Conservation (phyloP, 2,113 vertebrate species). For the Cisticola juncidis region DNA sequence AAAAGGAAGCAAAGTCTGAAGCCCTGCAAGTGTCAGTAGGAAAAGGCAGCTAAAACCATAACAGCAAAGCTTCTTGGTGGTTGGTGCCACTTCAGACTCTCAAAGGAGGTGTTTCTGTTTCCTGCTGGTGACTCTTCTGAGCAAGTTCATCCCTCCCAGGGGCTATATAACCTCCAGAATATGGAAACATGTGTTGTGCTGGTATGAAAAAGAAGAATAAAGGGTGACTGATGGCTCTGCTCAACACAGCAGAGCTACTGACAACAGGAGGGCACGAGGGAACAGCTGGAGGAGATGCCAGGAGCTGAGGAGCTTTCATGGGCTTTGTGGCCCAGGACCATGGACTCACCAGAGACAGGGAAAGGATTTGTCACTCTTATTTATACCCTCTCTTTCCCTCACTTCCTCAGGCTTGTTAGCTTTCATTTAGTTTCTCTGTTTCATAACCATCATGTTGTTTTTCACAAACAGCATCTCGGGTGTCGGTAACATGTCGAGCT, state of each 20-base stretch:
- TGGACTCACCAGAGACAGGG: not conserved
- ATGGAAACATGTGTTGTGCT: not conserved
- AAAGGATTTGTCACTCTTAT: not conserved
- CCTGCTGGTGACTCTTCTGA: not conserved
- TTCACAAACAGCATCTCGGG: not conserved
- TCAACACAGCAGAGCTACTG: not conserved
- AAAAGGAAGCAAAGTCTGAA: not conserved
- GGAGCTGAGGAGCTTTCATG: not conserved
- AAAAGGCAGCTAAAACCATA: not conserved
- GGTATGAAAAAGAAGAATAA: not conserved
- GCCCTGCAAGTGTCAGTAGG: not conserved
- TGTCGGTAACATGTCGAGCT: not conserved
- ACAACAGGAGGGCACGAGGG: accelerated
- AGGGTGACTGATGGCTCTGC: not conserved
- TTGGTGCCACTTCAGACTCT: not conserved
- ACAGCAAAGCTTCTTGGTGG: not conserved
- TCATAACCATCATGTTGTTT: not conserved
- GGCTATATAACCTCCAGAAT: not conserved
- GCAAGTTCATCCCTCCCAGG: not conserved
- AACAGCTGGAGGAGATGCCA: not conserved
- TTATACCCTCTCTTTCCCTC: not conserved
- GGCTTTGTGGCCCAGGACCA: not conserved
- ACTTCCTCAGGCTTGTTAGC: not conserved
- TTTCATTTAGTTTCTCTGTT: not conserved
- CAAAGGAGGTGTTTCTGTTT: not conserved